A percentile compares a stretch with the other conserved stretches of the same genome.
These are phyloP conservation scores for Parelbella ahira DNA, from an alignment of 2,888 invertebrate genomes.

Conservation along the genomic window DNA sequence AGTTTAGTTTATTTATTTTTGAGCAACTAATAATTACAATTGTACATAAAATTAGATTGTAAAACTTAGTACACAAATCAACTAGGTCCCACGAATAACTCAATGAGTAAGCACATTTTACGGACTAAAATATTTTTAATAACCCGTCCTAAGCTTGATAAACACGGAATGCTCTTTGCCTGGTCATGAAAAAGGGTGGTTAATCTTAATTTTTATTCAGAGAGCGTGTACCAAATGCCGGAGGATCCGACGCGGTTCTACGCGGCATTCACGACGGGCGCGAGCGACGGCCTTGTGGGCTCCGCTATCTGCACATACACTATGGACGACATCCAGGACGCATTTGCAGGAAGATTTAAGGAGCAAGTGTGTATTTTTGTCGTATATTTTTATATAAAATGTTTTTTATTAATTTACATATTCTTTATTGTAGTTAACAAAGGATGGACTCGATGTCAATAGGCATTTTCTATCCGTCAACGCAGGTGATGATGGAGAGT, in stretches of 20 bases:
- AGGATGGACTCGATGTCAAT: too few relatives aligned
- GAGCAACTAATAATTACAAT: too few relatives aligned
- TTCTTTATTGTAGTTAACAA: too few relatives aligned
- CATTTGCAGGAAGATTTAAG: conserved; percentile 85
- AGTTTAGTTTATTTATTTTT: too few relatives aligned
- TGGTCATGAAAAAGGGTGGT: conserved; percentile 18
- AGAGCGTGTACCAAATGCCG: conserved; percentile 84
- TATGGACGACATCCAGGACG: conserved; percentile 83
- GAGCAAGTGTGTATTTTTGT: conserved; percentile 68
- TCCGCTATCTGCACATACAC: conserved; percentile 86
- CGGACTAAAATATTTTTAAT: conserved; percentile 4
- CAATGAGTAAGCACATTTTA: too few relatives aligned
- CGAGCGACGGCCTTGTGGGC: conserved; percentile 84
- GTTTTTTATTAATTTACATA: not conserved
- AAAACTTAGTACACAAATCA: too few relatives aligned
- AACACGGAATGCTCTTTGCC: conserved; percentile 1
- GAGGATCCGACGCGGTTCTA: conserved; percentile 82
- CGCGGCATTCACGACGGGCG: conserved; percentile 84
- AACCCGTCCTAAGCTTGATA: conserved; percentile 11
- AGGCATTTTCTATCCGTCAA: too few relatives aligned
- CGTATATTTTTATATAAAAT: too few relatives aligned
- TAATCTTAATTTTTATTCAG: conserved; percentile 53
- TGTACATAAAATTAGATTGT: too few relatives aligned
- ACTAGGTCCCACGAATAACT: too few relatives aligned
- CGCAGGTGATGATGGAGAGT: too few relatives aligned